Base-by-base conservation (phyloP, 2,113 vertebrate species). In the Oreochromis spilurus region DNA sequence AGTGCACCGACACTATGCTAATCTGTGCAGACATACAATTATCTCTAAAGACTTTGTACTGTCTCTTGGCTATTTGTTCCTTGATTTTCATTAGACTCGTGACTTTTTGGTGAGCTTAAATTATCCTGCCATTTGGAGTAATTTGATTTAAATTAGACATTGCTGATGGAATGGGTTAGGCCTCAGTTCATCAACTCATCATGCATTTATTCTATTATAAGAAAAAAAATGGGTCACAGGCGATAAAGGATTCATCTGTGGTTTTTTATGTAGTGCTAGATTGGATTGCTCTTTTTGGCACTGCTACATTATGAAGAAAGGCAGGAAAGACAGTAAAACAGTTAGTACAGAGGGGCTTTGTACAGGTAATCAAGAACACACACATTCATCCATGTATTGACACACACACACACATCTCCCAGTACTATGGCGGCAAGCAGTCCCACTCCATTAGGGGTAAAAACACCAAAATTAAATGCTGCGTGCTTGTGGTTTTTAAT, bases 401-500 rank as follows among this genome's bases (percentile, higher is more conserved):
- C 57, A 86, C 45, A 81, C 31, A 54, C 31, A 54, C 24, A 34
- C 60, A 81, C 31, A 57, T n/a, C 78, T 50, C 36, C 21, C 12
- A 86, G 80, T 57, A 67, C 34, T 10, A 45, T 3, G 31, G 84
- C 79, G 26, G 77, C 89, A 91, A 82, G 60, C 89, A 87, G 87
- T 87, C 84, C 67, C 60, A 79, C 91, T 91, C 89, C n/a, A 50
- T 89, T 84, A 86, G 88, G 72, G 90, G 77, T 91, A 89, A 90
- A 91, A 94, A 84, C 84, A 92, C 79, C 87, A 34, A 92, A 93
- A 92, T 95, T 87, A 92, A 93, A 87, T 70, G 19, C 92, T 92
- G 91, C 38, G 9, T 92, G 90, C 90, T 88, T 92, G 88, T 90
- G 93, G 92, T 91, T 94, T 94, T 95, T 93, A 88, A 94, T 95